Percentiles rank a stretch among this genome's conserved stretches.
phyloP scores from a whole-genome alignment of 1,140 invertebrate genomes.

The Gonioctena quinquepunctata region DNA sequence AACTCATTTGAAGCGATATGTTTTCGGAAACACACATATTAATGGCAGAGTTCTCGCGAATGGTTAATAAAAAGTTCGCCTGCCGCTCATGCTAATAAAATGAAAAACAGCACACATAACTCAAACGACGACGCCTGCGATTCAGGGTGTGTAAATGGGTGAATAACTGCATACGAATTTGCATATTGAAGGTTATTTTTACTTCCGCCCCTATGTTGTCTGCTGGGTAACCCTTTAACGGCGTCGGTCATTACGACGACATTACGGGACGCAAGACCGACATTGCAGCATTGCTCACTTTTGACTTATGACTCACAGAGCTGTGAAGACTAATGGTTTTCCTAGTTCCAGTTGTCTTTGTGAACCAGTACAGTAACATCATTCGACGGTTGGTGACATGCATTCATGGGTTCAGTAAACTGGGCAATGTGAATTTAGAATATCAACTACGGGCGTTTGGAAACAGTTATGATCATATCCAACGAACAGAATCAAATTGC shows the following conservation, averaged over 20 bases:
- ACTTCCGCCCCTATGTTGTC: slow-evolving; percentile 53
- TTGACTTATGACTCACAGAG: background rate
- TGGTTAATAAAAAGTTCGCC: slow-evolving; percentile 15
- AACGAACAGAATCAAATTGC: no score
- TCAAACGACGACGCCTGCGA: slow-evolving; percentile 8
- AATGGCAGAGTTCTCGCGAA: no score
- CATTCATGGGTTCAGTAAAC: no score
- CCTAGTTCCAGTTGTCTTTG: no score
- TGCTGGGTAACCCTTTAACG: slow-evolving; percentile 51
- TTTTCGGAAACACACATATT: no score
- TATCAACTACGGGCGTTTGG: no score
- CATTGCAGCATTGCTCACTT: background rate
- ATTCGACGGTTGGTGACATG: no score
- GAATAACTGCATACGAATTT: slow-evolving; percentile 51
- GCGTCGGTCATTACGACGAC: slow-evolving; percentile 42
- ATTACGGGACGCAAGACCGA: background rate
- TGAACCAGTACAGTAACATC: no score
- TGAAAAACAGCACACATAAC: slow-evolving; percentile 21
- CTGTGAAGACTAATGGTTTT: background rate
- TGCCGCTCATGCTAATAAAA: background rate
- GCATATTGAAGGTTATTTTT: slow-evolving; percentile 52
- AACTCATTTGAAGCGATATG: no score
- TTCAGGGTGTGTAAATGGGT: slow-evolving; percentile 48
- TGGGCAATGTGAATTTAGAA: no score
- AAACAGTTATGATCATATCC: no score